Percentiles rank a stretch among this genome's conserved stretches.
phyloP scores from a whole-genome alignment of 2,888 invertebrate genomes.

The Rotaria sp. region DNA sequence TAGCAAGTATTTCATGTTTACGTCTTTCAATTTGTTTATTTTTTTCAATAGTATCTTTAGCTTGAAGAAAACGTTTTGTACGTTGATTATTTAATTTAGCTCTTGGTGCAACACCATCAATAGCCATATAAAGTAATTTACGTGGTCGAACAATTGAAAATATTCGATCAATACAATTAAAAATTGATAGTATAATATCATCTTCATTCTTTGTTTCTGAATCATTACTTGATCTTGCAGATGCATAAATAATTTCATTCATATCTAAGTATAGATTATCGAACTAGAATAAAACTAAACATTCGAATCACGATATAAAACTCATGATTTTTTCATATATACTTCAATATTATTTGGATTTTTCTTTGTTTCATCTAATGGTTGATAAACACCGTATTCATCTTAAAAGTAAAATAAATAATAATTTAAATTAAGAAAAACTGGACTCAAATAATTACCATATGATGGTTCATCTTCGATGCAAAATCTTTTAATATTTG shows the following conservation, averaged over 20 bases:
- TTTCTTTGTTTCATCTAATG: conserved; percentile 71
- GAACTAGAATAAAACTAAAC: conserved; percentile 66
- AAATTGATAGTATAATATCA: conserved; percentile 99
- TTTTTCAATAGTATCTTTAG: too few relatives aligned
- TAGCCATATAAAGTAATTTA: conserved; percentile 93
- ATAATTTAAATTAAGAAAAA: conserved; percentile 59
- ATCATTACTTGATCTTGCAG: conserved; percentile 93
- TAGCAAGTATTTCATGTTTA: too few relatives aligned
- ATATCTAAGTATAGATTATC: conserved; percentile 97
- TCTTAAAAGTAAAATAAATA: too few relatives aligned
- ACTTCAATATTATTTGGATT: conserved; percentile 73
- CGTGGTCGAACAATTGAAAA: conserved; percentile 80
- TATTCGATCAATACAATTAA: conserved; percentile 91
- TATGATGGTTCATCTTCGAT: conserved; percentile 62
- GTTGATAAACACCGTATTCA: too few relatives aligned
- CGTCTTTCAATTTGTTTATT: too few relatives aligned
- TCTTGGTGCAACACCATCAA: too few relatives aligned
- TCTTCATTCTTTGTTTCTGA: conserved; percentile 94
- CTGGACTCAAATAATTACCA: conserved; percentile 70
- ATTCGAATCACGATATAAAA: too few relatives aligned
- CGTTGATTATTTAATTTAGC: conserved; percentile 99
- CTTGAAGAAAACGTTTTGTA: conserved; percentile 86
- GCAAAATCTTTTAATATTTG: conserved; percentile 87
- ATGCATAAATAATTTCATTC: conserved; percentile 99
- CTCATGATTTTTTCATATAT: neutral